These are phyloP conservation scores for Rynchops niger DNA, from an alignment of 2,113 vertebrate species.

Conservation along the genomic window DNA sequence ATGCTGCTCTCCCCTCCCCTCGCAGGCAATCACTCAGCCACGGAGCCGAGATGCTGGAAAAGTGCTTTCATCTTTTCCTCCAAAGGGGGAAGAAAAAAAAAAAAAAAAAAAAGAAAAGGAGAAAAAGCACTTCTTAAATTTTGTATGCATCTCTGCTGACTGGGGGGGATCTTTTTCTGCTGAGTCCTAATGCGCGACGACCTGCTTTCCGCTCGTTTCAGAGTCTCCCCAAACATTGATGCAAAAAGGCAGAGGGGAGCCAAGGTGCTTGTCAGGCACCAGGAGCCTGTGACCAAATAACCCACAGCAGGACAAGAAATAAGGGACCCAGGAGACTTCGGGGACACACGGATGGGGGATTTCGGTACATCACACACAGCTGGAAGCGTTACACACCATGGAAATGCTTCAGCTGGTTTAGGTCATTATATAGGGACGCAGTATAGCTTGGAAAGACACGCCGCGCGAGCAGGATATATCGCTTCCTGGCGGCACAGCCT, in stretches of 20 bases:
- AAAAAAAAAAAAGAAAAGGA: not conserved
- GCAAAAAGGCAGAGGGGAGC: not conserved
- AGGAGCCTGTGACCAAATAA: not conserved
- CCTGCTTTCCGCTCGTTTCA: not conserved
- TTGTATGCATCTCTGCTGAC: not conserved
- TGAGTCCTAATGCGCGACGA: not conserved
- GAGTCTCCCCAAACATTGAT: not conserved
- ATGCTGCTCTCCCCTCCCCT: not conserved
- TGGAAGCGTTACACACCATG: too few relatives aligned
- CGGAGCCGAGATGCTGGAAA: not conserved
- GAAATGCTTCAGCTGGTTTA: accelerated
- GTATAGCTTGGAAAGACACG: not conserved
- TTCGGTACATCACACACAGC: accelerated
- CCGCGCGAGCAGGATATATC: not conserved
- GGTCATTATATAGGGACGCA: accelerated
- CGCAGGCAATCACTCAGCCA: not conserved
- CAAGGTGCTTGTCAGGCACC: not conserved
- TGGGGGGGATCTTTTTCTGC: not conserved
- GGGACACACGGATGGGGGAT: accelerated
- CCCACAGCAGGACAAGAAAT: not conserved
- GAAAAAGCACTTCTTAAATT: not conserved
- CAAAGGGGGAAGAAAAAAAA: too few relatives aligned
- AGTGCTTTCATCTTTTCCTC: not conserved
- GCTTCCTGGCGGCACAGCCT: not conserved
- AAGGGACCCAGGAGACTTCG: accelerated